A percentile compares a stretch with the other conserved stretches of the same genome.
Conservation (phyloP, 2,797 vertebrate genomes). For the Oryzias dopingdopingensis region DNA sequence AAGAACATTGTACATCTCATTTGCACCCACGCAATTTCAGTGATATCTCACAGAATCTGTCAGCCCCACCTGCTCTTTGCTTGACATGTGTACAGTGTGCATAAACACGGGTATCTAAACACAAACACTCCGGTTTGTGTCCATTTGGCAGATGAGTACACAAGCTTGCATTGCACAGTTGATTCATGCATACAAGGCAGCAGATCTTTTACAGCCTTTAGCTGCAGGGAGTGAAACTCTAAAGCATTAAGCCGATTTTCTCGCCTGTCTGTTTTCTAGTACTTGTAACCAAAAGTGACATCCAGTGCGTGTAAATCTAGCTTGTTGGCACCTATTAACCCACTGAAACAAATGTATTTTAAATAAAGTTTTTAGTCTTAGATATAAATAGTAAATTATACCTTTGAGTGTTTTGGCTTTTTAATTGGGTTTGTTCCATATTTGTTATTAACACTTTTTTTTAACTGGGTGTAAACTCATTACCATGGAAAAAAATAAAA, state of each 20-base stretch:
- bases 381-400: constrained; percentile 10
- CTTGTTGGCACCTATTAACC: constrained; percentile 26
- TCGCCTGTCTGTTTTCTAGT: constrained; percentile 6
- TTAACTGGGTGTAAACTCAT: too few relatives aligned
- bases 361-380: constrained; percentile 5
- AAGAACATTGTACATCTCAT: constrained; percentile 43
- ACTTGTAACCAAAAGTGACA: constrained; percentile 11
- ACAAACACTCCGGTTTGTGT: constrained; percentile 6
- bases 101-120: constrained; percentile 38
- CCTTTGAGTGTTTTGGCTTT: constrained; percentile 1
- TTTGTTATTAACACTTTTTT: neutral
- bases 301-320: constrained; percentile 15
- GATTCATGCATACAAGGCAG: neutral
- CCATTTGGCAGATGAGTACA: neutral
- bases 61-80: constrained; percentile 34
- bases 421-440: neutral
- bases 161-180: neutral
- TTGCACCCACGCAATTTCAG: constrained; percentile 45
- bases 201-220: neutral
- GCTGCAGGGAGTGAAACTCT: neutral
- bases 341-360: neutral
- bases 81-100: constrained; percentile 13
- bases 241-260: neutral
- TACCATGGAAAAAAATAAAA: too few relatives aligned
- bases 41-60: constrained; percentile 30